These are phyloP conservation scores for Drosophila gunungcola DNA, from an alignment of 1,140 invertebrate species.

Conservation along the genomic window DNA sequence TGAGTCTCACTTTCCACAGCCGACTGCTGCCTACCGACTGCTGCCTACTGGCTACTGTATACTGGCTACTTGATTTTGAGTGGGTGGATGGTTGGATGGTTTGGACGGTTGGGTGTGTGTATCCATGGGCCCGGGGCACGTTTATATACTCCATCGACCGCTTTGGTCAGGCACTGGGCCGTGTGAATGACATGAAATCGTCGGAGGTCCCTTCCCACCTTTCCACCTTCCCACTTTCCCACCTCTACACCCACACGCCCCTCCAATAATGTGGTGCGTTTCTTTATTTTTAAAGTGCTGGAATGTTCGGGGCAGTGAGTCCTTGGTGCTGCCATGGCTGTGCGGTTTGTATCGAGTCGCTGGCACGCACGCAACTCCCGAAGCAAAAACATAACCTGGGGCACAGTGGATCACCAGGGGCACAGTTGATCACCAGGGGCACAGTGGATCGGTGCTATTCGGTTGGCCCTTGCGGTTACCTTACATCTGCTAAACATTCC, in stretches of 20 bases:
- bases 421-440: too few species aligned
- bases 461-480: not conserved
- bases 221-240: not conserved
- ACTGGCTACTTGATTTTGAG: not conserved
- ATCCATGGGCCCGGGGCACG: constrained; percentile 39
- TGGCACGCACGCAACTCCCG: constrained; percentile 50
- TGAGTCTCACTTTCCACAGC: constrained; percentile 48
- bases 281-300: constrained; percentile 55
- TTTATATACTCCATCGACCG: constrained; percentile 67
- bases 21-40: constrained; percentile 1
- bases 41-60: constrained; percentile 1
- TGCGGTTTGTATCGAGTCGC: constrained; percentile 44
- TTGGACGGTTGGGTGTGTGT: constrained; percentile 12
- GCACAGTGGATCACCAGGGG: not conserved
- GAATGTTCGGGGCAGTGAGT: constrained; percentile 20
- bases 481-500: too few species aligned
- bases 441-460: constrained; percentile 6
- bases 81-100: not conserved
- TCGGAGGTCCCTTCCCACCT: not conserved
- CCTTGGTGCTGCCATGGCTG: not conserved
- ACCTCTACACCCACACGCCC: not conserved
- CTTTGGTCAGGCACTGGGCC: constrained; percentile 62
- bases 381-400: constrained; percentile 12
- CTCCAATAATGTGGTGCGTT: constrained; percentile 33
- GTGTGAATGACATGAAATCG: constrained; percentile 62